A percentile compares a stretch with the other conserved stretches of the same genome.
These are phyloP conservation scores for Natator depressus DNA, from an alignment of 2,113 vertebrate genomes.

Conservation along the genomic window DNA sequence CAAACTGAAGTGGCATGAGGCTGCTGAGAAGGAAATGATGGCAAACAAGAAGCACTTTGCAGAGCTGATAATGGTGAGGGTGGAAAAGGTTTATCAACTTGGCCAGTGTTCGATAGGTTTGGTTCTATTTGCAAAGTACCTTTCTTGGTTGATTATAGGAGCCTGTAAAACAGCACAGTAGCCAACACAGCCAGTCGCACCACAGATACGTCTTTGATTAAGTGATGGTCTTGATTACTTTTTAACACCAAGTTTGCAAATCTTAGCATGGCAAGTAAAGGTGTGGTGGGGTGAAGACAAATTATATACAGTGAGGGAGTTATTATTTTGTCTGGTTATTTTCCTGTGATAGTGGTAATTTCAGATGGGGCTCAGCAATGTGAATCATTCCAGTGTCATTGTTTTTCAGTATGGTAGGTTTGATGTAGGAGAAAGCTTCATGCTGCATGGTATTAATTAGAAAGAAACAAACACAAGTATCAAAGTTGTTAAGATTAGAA, in stretches of 20 bases:
- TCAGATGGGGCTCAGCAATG: not conserved
- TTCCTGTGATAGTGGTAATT: not conserved
- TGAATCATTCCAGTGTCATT: not conserved
- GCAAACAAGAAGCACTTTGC: constrained; percentile 82
- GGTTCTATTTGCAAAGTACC: not conserved
- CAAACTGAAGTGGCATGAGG: constrained; percentile 86
- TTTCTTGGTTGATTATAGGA: not conserved
- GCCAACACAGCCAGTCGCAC: not conserved
- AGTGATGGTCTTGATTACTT: not conserved
- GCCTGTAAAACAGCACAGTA: not conserved
- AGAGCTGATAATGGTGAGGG: constrained; percentile 80
- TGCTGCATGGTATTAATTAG: not conserved
- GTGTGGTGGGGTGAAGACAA: not conserved
- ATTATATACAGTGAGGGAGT: not conserved
- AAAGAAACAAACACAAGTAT: not conserved
- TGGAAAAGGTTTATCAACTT: not conserved
- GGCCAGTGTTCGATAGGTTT: not conserved
- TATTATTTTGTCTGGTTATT: not conserved
- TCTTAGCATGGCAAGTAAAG: not conserved
- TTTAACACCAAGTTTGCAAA: not conserved
- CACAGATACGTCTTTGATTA: not conserved
- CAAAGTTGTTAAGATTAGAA: too few relatives aligned
- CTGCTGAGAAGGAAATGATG: constrained; percentile 85
- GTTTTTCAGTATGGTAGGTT: not conserved
- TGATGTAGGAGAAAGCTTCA: not conserved